Conservation (phyloP, 2,113 vertebrate genomes). For the Mesitornis unicolor region DNA sequence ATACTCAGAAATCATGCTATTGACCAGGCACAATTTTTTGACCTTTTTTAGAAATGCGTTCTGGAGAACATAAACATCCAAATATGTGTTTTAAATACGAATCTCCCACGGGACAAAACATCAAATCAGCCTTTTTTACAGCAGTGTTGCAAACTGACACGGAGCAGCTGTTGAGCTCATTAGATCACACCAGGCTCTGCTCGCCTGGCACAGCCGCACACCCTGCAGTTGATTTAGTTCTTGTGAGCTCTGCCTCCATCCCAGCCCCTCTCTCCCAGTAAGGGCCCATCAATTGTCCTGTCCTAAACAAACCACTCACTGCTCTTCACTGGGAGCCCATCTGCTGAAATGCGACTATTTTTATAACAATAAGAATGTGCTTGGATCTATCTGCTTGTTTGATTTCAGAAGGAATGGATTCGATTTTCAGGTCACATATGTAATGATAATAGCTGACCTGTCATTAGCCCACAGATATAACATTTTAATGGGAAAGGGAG, state of each 20-base stretch:
- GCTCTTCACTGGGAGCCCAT: neutral
- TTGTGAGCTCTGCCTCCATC: neutral
- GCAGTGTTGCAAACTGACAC: neutral
- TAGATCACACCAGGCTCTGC: neutral
- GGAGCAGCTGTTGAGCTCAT: conserved; percentile 39
- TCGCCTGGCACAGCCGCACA: neutral
- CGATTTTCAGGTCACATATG: neutral
- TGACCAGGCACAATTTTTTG: neutral
- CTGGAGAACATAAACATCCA: neutral
- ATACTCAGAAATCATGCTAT: neutral
- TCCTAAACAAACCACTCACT: neutral
- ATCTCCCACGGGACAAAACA: neutral
- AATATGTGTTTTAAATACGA: neutral
- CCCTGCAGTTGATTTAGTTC: neutral
- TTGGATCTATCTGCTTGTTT: neutral
- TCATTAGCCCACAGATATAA: neutral
- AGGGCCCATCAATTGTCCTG: neutral
- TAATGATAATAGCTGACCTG: neutral
- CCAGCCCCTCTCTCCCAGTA: neutral
- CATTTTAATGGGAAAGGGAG: neutral
- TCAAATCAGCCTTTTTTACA: neutral
- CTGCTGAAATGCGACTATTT: neutral
- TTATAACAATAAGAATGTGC: neutral
- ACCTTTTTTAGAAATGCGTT: neutral
- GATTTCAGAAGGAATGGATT: neutral